phyloP scores from a whole-genome alignment of 2,113 vertebrate genomes.

The Oncorhynchus nerka region DNA sequence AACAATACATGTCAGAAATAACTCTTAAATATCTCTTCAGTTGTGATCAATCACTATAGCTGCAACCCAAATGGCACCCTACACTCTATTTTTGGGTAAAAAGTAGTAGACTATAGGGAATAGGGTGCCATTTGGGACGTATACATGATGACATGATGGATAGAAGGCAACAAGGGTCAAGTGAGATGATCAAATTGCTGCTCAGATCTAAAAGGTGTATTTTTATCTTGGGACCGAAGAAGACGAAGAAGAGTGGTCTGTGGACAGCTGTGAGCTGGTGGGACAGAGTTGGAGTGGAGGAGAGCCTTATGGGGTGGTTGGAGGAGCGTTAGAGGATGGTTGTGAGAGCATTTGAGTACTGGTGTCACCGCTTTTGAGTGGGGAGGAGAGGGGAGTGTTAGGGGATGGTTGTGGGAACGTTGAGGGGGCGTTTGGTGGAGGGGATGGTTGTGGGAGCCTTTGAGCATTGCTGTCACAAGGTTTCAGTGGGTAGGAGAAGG shows the following conservation, averaged over 20 bases:
- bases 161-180: too few species aligned
- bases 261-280: constrained; percentile 25
- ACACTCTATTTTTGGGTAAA: too few species aligned
- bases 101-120: too few species aligned
- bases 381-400: too few species aligned
- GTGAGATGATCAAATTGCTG: background rate
- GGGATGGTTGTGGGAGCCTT: constrained; percentile 60
- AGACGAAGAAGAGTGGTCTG: constrained; percentile 35
- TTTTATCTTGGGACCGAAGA: constrained; percentile 34
- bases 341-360: background rate
- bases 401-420: constrained; percentile 36
- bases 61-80: too few species aligned
- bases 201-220: background rate
- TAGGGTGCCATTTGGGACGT: too few species aligned
- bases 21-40: too few species aligned
- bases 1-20: too few species aligned
- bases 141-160: too few species aligned
- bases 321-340: background rate
- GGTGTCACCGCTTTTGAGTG: constrained; percentile 9
- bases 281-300: background rate
- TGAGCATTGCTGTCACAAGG: too few species aligned
- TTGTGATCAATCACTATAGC: too few species aligned
- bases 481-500: background rate
- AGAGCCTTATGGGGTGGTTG: constrained; percentile 4
- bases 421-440: constrained; percentile 38